Evolutionary conservation across 2,888 invertebrate species (phyloP), one percentile per base, ranked within the genome.

Genomic region (Hesperia comma): DNA sequence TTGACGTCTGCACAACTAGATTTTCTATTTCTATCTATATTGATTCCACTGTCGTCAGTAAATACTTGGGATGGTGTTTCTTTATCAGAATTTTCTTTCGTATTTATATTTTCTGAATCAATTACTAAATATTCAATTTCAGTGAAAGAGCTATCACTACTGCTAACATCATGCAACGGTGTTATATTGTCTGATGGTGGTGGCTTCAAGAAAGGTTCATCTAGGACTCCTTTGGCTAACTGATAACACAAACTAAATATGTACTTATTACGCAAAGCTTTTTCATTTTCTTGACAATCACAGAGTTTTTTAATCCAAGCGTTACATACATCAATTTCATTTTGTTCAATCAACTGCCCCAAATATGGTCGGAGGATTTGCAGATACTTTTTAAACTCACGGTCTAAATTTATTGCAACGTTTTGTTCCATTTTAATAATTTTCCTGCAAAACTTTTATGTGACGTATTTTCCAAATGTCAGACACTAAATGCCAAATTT

Each of bases 221-320:
- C 83, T 4, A 92, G 73, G 0, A 79, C 61, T 2, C 92, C 90
- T 75, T 75, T 85, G 5, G 89, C 83, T 55, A 92, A 74, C 73
- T 92, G 91, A 69, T 86, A 90, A 72, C 89, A 90, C 17, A 92
- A 74, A 12, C 79, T 68, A 70, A 90, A 90, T 2, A 88, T 74
- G 54, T 92, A 88, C 70, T 87, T 90, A 69, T 92, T 92, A 1
- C 92, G 80, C 6, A 84, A 67, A 26, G 56, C 17, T 75, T 88
- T 90, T 68, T 92, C 92, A 8, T 76, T 71, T 1, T 81, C 80
- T 2, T 76, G 76, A 58, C 84, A 85, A 53, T 75, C 72, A 0
- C 85, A 84, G 0, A 92, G 79, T 68, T 84, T 84, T 66, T 85
- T 79, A n/a, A 92, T 86, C 92, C 92, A 92, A 3, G 85, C 79